Evolutionary conservation across 2,797 vertebrate genomes (phyloP), one percentile per base, ranked within the genome.

Genomic region (Hirundo rustica): DNA sequence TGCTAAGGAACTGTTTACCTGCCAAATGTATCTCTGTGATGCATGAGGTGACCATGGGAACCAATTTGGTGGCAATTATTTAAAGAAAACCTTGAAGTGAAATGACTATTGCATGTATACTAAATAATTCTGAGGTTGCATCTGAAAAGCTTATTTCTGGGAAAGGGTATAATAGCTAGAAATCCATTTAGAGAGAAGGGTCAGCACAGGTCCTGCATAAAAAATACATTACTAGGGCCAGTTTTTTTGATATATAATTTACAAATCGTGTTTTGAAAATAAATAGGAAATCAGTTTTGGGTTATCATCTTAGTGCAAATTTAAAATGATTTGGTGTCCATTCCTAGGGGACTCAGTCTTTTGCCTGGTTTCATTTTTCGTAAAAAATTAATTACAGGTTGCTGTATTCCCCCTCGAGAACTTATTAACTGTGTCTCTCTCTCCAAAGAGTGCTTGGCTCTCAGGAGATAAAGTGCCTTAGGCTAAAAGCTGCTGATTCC

Each of bases 11-110:
- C 91, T 78, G 76, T 80, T 95, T 83, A 89, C 92, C 92, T 96
- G 94, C 83, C 78, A 95, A 16, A 76, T 47, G 25, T 82, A 9
- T 93, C 88, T 86, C 66, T 64, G 9, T 88, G 85, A 93, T 95
- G 93, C 54, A 61, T 58, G 45, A 80, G 77, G 94, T 96, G 96
- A 91, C 96, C 88, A 96, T 97, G 96, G 96, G 96, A 97, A 97
- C 96, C 78, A 57, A 84, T 93, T 89, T 80, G 67, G 65, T 92
- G n/a, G 82, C 72, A 88, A 60, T 95, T 95, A 94, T 91, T 90
- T 92, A 76, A 94, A 95, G 75, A 66, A 80, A 89, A 70, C n/a
- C 61, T 82, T 89, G 47, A 81, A 40, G 47, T 51, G 62, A 88
- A 88, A 84, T 90, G 6, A 25, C 88, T 75, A 54, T 73, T 88